phyloP scores from a whole-genome alignment of 2,797 vertebrate species.

The Pyrocephalus nanus region DNA sequence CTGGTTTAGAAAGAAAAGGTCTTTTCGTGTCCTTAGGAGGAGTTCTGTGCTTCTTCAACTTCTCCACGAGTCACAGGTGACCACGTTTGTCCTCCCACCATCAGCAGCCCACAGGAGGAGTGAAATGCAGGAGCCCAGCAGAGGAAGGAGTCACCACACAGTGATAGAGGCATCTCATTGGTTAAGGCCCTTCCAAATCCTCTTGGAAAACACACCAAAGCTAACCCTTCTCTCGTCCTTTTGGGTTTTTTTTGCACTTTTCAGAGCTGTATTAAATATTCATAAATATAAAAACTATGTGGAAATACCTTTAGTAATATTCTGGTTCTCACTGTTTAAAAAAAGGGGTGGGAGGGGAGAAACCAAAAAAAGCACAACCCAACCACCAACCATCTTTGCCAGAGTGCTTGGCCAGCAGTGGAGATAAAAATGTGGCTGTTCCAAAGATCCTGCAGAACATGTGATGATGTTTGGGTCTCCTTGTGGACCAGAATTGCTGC shows the following conservation, averaged over 20 bases:
- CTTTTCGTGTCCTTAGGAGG: conserved; percentile 54
- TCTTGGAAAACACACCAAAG: not conserved
- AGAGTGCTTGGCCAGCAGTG: not conserved
- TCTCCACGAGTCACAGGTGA: not conserved
- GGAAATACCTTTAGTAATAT: conserved; percentile 17
- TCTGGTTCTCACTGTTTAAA: not conserved
- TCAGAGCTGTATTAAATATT: conserved; percentile 66
- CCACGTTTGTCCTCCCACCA: not conserved
- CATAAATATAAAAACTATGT: conserved; percentile 54
- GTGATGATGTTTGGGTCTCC: not conserved
- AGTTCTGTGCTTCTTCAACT: conserved; percentile 67
- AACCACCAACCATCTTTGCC: not conserved
- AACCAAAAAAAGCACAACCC: not conserved
- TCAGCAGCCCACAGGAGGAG: not conserved
- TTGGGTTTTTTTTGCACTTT: conserved; percentile 59
- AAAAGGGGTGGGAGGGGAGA: not conserved
- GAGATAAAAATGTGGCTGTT: conserved; percentile 19
- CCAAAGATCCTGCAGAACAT: not conserved
- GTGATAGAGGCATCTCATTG: conserved; percentile 47
- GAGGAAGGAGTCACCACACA: conserved; percentile 18
- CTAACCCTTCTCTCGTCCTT: not conserved
- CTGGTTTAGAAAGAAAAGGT: conserved; percentile 76
- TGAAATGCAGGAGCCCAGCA: not conserved
- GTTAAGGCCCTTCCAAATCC: conserved; percentile 54
- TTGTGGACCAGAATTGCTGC: not conserved